phyloP scores from a whole-genome alignment of 2,888 invertebrate genomes.

The Tethea ocularis region DNA sequence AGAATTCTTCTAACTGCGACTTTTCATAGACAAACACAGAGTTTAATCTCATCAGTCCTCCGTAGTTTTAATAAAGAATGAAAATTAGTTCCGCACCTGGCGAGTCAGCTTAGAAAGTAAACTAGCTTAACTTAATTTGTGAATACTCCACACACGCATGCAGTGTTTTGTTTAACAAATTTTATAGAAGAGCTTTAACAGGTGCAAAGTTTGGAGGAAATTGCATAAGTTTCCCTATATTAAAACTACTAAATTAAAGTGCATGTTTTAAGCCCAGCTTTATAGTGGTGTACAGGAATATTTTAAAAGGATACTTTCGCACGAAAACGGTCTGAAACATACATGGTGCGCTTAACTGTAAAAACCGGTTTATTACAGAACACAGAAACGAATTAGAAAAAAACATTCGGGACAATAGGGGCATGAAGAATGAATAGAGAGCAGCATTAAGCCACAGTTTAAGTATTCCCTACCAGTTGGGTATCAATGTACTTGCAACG shows the following conservation, averaged over 20 bases:
- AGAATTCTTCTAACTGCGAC: not conserved
- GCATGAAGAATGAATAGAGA: not conserved
- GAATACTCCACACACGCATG: slow-evolving; percentile 30
- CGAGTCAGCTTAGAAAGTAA: slow-evolving; percentile 6
- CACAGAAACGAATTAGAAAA: not conserved
- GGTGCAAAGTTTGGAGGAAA: slow-evolving; percentile 56
- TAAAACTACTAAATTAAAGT: slow-evolving; percentile 59
- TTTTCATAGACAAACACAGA: not conserved
- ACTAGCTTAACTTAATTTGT: slow-evolving; percentile 34
- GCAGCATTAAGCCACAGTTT: too few relatives aligned
- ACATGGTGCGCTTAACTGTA: not conserved
- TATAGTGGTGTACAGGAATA: slow-evolving; percentile 1
- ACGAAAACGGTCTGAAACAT: not conserved
- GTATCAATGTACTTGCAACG: too few relatives aligned
- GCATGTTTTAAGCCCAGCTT: slow-evolving; percentile 30
- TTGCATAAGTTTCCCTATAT: slow-evolving; percentile 54
- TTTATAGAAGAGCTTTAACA: slow-evolving; percentile 51
- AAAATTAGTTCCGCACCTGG: not conserved
- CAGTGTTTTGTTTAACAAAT: slow-evolving; percentile 57
- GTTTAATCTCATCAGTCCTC: not conserved
- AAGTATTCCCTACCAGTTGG: too few relatives aligned
- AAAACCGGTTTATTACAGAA: not conserved
- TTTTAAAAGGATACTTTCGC: not conserved
- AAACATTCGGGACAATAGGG: not conserved
- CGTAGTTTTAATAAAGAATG: not conserved